Evolutionary conservation across 2,888 invertebrate species (phyloP).

Genomic region (Steromphala cineraria): DNA sequence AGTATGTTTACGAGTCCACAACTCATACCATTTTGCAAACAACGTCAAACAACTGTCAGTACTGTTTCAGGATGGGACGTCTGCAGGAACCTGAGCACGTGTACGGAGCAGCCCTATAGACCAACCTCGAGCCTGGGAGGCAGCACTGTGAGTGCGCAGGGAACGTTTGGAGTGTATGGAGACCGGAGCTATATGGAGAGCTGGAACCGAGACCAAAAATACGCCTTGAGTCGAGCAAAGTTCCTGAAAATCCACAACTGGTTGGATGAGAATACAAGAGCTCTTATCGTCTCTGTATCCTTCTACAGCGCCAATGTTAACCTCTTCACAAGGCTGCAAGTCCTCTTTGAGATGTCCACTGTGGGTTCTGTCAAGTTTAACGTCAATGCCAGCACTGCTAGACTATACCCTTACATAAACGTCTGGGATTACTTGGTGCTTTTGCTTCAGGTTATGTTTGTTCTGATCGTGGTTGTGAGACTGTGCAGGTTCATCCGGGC

Average conservation of each 20-base stretch:
- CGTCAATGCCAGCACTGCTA: conserved; percentile 24
- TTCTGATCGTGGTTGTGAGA: conserved; percentile 16
- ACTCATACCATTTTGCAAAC: too few relatives aligned
- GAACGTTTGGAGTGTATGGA: conserved; percentile 27
- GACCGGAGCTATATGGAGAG: conserved; percentile 37
- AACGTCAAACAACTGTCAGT: too few relatives aligned
- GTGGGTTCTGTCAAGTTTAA: conserved; percentile 23
- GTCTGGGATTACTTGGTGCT: conserved; percentile 48
- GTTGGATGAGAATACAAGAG: conserved; percentile 44
- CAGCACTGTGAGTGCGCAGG: conserved; percentile 19
- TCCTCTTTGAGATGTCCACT: conserved; percentile 36
- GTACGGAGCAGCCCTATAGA: neutral
- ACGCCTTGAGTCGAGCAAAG: conserved; percentile 21
- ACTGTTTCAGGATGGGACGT: neutral
- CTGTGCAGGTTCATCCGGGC: neutral
- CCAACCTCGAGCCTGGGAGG: neutral
- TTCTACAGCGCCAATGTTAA: conserved; percentile 41
- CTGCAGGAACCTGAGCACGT: neutral
- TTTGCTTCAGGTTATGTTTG: conserved; percentile 40
- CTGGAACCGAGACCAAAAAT: conserved; percentile 25
- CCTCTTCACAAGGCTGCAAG: conserved; percentile 32
- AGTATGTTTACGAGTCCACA: too few relatives aligned
- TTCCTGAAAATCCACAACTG: conserved; percentile 31
- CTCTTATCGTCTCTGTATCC: conserved; percentile 37
- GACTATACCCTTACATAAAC: conserved; percentile 46